These are phyloP conservation scores for Cantharis lateralis DNA, from an alignment of 2,888 invertebrate genomes.

Conservation along the genomic window DNA sequence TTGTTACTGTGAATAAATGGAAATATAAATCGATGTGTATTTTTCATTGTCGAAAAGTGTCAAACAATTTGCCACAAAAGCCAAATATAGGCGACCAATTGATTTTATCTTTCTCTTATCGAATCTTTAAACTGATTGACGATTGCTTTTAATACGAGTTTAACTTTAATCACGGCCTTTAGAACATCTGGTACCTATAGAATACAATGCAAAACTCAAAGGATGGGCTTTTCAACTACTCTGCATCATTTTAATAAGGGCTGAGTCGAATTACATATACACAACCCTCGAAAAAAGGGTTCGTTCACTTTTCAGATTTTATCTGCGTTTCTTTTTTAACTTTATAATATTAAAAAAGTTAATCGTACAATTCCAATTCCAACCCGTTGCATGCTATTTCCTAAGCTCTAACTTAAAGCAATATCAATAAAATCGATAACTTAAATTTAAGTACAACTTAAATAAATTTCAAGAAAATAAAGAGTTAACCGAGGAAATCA, in stretches of 20 bases:
- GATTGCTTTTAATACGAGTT: slow-evolving; percentile 53
- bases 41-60: slow-evolving; percentile 15
- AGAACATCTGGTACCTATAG: slow-evolving; percentile 53
- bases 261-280: slow-evolving; percentile 48
- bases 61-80: slow-evolving; percentile 30
- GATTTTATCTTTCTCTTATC: slow-evolving; percentile 51
- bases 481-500: no score
- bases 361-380: not conserved
- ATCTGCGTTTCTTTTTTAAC: not conserved
- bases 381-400: not conserved
- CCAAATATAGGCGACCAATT: slow-evolving; percentile 45
- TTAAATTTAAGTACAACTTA: no score
- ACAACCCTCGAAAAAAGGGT: slow-evolving; percentile 16
- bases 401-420: no score
- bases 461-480: no score
- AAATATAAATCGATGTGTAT: slow-evolving; percentile 28
- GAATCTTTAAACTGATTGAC: slow-evolving; percentile 49
- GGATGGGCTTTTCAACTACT: slow-evolving; percentile 46
- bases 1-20: slow-evolving; percentile 55
- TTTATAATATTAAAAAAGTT: not conserved
- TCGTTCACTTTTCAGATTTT: not conserved
- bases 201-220: slow-evolving; percentile 43
- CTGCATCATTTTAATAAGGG: slow-evolving; percentile 48
- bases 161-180: slow-evolving; percentile 55
- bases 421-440: no score